Evolutionary conservation across 1,140 invertebrate genomes (phyloP).

Genomic region (Diorhabda sublineata): DNA sequence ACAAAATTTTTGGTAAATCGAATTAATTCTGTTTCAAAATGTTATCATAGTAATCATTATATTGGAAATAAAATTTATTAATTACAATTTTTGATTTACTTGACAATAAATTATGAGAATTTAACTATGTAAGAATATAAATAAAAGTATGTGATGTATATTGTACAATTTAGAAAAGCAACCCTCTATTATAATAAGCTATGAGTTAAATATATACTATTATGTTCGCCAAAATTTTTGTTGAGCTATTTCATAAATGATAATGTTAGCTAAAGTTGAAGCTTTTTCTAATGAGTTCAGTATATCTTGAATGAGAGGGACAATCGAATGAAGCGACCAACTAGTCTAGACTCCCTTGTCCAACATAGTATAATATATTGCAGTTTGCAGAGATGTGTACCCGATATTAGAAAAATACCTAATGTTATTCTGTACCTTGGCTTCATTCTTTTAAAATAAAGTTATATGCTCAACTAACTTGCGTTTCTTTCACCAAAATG

Average conservation of each 20-base stretch:
- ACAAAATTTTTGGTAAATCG: too few relatives aligned
- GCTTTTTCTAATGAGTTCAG: constrained; percentile 20
- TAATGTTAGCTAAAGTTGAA: neutral
- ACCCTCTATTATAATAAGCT: neutral
- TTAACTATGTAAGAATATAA: too few relatives aligned
- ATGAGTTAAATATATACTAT: constrained; percentile 5
- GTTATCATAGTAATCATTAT: too few relatives aligned
- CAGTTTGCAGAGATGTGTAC: constrained; percentile 32
- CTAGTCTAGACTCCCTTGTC: constrained; percentile 33
- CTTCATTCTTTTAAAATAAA: constrained; percentile 35
- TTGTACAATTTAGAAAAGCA: too few relatives aligned
- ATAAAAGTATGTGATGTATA: too few relatives aligned
- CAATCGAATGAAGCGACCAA: constrained; percentile 34
- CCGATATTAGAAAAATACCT: constrained; percentile 33
- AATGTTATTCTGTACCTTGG: constrained; percentile 34
- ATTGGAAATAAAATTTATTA: too few relatives aligned
- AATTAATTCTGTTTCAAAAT: too few relatives aligned
- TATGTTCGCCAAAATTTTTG: constrained; percentile 7
- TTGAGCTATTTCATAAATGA: neutral
- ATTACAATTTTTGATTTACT: too few relatives aligned
- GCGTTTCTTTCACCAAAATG: constrained; percentile 24
- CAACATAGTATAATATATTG: constrained; percentile 32
- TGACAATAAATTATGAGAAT: too few relatives aligned
- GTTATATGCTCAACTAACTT: constrained; percentile 31
- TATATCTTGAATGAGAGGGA: constrained; percentile 30